A percentile compares a stretch with the other conserved stretches of the same genome.
Conservation (phyloP, 1,140 invertebrate species). For the Mactra quadrangularis region DNA sequence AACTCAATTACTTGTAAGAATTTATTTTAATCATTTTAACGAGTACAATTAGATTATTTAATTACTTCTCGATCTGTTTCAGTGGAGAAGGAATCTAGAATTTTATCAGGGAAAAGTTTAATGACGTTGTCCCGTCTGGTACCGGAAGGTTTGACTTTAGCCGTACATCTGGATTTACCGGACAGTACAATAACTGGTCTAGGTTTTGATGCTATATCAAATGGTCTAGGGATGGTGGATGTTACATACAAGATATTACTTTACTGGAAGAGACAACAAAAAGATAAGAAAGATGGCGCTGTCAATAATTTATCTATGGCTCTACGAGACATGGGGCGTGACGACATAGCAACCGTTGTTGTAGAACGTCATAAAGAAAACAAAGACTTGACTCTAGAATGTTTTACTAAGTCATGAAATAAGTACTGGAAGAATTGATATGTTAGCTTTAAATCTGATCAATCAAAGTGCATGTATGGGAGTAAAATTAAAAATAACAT, state of each 20-base stretch:
- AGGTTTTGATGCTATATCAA: constrained; percentile 82
- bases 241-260: constrained; percentile 83
- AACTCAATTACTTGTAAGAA: no score
- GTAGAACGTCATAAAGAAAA: constrained; percentile 73
- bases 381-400: constrained; percentile 77
- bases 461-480: no score
- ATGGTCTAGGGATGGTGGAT: constrained; percentile 78
- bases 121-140: constrained; percentile 77
- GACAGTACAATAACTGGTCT: constrained; percentile 83
- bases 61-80: no score
- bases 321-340: constrained; percentile 76
- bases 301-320: constrained; percentile 74
- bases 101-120: constrained; percentile 79
- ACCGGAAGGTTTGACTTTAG: constrained; percentile 80
- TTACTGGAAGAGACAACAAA: constrained; percentile 80
- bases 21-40: no score
- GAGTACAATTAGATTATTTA: no score
- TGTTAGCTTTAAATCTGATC: no score
- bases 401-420: constrained; percentile 55
- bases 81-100: constrained; percentile 81
- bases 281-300: constrained; percentile 75
- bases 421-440: no score
- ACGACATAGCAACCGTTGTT: constrained; percentile 75
- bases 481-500: no score
- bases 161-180: constrained; percentile 81